Evolutionary conservation across 2,113 vertebrate genomes (phyloP), one percentile per base, ranked within the genome.

Genomic region (Etheostoma spectabile): DNA sequence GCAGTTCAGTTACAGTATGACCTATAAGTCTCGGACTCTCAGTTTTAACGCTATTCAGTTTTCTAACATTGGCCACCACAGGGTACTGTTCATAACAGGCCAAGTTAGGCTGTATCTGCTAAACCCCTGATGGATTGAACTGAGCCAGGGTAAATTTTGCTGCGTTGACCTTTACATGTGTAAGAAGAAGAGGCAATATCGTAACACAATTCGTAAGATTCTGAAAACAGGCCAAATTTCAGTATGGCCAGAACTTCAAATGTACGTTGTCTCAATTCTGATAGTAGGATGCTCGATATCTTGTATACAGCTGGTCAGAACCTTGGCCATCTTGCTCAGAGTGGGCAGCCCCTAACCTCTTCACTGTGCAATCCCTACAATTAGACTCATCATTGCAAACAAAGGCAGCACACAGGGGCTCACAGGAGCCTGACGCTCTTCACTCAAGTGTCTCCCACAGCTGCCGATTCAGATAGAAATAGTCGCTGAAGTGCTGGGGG

Each of bases 311-410:
- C 59, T 59, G 67, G 74, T 80, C 79, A 77, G 56, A 73, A 72
- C 60, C 79, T 64, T 24, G 15, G 49, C 67, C 57, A 53, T 86
- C 61, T 86, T 80, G 64, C 76, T 62, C 76, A 48, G 70, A 53
- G 76, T 63, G 57, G 76, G 82, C 80, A 72, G 78, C 78, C 85
- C 84, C 71, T 84, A 81, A 89, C 89, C 91, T 89, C 90, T 90
- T 80, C 78, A 79, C 70, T 79, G 76, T 80, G 83, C 84, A 88
- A 70, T 85, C 71, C 90, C 85, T 83, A 85, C 88, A 89, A 92
- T 95, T 92, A 92, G 79, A 90, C 79, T 78, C 86, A 93, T 93
- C 89, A 94, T 86, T 51, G 18, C 87, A 92, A 91, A 94, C 89
- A 92, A 93, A 91, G 86, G 90, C 82, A 57, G 68, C 86, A 24